These are phyloP conservation scores for Bubalus kerabau DNA, from an alignment of 2,113 vertebrate genomes.

Conservation along the genomic window DNA sequence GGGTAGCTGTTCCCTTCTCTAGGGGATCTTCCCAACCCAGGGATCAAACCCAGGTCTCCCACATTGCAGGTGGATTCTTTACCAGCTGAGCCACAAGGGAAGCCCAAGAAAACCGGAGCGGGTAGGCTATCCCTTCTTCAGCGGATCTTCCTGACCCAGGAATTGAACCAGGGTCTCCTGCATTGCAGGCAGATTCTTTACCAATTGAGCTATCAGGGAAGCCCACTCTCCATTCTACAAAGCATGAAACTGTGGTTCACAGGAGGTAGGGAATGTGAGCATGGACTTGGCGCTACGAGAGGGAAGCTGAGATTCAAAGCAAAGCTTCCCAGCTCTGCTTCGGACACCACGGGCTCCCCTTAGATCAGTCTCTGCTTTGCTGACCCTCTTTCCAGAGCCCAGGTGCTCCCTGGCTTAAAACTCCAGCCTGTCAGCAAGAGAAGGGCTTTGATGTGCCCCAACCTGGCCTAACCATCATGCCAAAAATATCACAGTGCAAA, in stretches of 20 bases:
- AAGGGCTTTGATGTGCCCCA: not conserved
- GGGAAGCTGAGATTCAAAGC: not conserved
- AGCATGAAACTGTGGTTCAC: not conserved
- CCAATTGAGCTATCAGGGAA: not conserved
- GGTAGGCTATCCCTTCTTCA: not conserved
- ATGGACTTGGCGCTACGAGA: not conserved
- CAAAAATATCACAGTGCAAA: not conserved
- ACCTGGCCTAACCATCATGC: not conserved
- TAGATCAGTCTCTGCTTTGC: not conserved
- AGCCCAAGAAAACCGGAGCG: not conserved
- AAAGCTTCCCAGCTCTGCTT: not conserved
- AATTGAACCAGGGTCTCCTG: not conserved
- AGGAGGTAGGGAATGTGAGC: not conserved
- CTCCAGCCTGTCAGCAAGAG: not conserved
- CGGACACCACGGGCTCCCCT: accelerated
- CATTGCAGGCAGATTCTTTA: not conserved
- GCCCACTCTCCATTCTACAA: not conserved
- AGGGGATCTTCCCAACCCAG: not conserved
- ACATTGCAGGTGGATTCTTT: not conserved
- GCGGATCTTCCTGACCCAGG: not conserved
- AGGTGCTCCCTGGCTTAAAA: not conserved
- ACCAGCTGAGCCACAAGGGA: not conserved
- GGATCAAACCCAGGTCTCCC: not conserved
- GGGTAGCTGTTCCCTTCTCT: not conserved
- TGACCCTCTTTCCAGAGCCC: not conserved